Conservation (phyloP, 2,888 invertebrate species). For the Tenthredo mesomela region DNA sequence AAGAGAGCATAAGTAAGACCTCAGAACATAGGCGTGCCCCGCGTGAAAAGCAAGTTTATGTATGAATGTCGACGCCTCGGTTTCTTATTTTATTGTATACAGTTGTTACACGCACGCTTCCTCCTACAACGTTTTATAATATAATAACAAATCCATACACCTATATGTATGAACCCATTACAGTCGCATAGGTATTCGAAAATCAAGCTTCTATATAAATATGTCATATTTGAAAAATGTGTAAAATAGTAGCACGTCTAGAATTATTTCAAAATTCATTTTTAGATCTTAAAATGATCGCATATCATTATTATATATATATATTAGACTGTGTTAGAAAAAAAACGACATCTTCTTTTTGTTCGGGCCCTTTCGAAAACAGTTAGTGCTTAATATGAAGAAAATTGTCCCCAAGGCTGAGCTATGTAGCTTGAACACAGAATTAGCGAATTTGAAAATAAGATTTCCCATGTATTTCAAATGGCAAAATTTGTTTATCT, state of each 20-base stretch:
- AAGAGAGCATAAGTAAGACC: neutral
- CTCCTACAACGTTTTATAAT: neutral
- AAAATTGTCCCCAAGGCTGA: too few species aligned
- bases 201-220: too few species aligned
- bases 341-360: too few species aligned
- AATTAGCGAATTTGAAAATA: too few species aligned
- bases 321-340: too few species aligned
- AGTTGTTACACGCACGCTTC: neutral
- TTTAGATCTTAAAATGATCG: neutral
- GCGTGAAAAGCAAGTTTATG: neutral
- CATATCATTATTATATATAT: too few species aligned
- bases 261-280: neutral
- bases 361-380: too few species aligned
- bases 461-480: too few species aligned
- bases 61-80: neutral
- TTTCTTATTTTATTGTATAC: neutral
- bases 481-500: too few species aligned
- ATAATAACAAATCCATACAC: too few species aligned
- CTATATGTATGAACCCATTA: neutral
- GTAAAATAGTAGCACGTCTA: neutral
- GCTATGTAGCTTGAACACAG: too few species aligned
- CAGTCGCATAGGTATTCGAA: neutral
- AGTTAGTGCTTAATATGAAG: too few species aligned
- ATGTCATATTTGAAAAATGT: neutral
- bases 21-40: neutral